Conservation (phyloP, 2,888 invertebrate species). For the Unio delphinus region DNA sequence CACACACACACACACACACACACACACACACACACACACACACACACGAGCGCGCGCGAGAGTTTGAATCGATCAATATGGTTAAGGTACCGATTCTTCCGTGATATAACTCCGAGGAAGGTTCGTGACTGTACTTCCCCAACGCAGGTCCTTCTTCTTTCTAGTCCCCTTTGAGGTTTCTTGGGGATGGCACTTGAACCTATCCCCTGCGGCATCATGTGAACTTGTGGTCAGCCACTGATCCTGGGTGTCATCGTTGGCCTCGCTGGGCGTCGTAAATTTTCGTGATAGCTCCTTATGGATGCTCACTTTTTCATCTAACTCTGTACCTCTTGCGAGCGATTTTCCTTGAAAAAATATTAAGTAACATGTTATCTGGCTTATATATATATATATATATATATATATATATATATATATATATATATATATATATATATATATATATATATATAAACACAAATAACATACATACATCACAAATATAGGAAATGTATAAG, state of each 20-base stretch:
- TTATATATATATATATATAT: conserved; percentile 3
- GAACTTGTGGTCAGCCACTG: conserved; percentile 2
- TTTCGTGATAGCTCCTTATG: too few species aligned
- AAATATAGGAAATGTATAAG: neutral
- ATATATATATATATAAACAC: conserved; percentile 7
- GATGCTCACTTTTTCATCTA: too few species aligned
- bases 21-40: too few species aligned
- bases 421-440: conserved; percentile 11
- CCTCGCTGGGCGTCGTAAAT: too few species aligned
- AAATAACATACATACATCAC: neutral
- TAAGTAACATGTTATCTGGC: too few species aligned
- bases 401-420: conserved; percentile 10
- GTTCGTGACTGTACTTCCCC: neutral
- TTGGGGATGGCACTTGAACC: too few species aligned
- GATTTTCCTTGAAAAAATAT: too few species aligned
- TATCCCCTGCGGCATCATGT: too few species aligned
- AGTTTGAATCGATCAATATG: neutral
- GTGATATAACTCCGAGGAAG: conserved; percentile 6
- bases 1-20: too few species aligned
- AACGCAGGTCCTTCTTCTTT: conserved; percentile 4
- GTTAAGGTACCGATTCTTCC: conserved; percentile 2
- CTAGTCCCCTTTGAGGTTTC: neutral
- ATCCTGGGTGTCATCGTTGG: neutral
- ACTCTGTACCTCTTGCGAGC: too few species aligned
- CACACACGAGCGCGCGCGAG: too few species aligned